Evolutionary conservation across 2,888 invertebrate species (phyloP).

Genomic region (Mamestra brassicae): DNA sequence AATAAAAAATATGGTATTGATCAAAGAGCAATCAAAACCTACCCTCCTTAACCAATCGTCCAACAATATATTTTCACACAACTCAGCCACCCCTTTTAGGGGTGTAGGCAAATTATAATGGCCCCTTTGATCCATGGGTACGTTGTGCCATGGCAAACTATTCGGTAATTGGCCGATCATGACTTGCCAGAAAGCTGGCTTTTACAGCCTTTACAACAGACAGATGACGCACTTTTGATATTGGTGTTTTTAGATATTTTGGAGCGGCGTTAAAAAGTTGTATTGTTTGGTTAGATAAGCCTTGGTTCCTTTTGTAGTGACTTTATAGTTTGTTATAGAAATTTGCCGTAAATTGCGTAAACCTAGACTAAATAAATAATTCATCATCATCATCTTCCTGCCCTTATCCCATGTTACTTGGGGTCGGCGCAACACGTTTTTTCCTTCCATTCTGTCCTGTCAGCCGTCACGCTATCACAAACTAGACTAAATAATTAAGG

Average conservation of each 20-base stretch:
- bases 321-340: background rate
- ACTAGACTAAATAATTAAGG: no score
- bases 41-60: background rate
- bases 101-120: constrained; percentile 35
- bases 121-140: constrained; percentile 43
- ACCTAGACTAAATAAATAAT: no score
- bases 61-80: constrained; percentile 16
- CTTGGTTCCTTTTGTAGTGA: background rate
- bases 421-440: no score
- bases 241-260: constrained; percentile 14
- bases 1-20: background rate
- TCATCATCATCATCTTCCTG: no score
- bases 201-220: constrained; percentile 14
- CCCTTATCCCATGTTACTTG: no score
- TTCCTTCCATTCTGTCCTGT: no score
- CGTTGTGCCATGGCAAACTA: constrained; percentile 42
- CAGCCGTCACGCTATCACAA: no score
- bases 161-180: constrained; percentile 50
- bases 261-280: background rate
- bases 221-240: constrained; percentile 40
- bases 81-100: constrained; percentile 6
- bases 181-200: constrained; percentile 30
- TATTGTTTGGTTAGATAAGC: background rate
- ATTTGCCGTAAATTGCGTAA: background rate
- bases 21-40: background rate